Evolutionary conservation across 2,113 vertebrate genomes (phyloP).

Genomic region (Fukomys damarensis): DNA sequence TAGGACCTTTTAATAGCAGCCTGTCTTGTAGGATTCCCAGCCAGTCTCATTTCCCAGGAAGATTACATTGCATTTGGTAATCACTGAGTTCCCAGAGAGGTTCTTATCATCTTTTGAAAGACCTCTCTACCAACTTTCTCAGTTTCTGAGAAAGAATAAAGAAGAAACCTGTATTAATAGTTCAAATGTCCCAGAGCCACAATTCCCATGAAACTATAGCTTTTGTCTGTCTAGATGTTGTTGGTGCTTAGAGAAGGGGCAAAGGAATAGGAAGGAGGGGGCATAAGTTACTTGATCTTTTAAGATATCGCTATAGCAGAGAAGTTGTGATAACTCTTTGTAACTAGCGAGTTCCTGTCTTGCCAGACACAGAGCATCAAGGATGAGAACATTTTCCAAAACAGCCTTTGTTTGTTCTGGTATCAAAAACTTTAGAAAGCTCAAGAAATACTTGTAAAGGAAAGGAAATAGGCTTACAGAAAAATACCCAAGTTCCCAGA

Average conservation of each 20-base stretch:
- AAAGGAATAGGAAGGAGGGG: background rate
- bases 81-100: background rate
- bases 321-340: background rate
- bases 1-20: conserved; percentile 52
- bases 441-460: conserved; percentile 50
- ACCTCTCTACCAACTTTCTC: conserved; percentile 27
- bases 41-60: conserved; percentile 67
- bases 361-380: background rate
- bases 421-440: background rate
- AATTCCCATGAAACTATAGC: background rate
- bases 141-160: background rate
- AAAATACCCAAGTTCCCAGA: conserved; percentile 56
- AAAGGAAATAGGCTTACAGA: conserved; percentile 47
- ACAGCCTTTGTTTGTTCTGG: conserved; percentile 63
- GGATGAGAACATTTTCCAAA: conserved; percentile 57
- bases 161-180: background rate
- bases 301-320: background rate
- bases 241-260: background rate
- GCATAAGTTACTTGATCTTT: background rate
- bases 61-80: conserved; percentile 62
- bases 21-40: conserved; percentile 42
- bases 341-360: background rate
- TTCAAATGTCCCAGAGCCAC: background rate
- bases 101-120: conserved; percentile 60
- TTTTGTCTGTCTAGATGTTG: conserved; percentile 1